phyloP scores from a whole-genome alignment of 1,140 invertebrate species.

The Leptinotarsa defecta region DNA sequence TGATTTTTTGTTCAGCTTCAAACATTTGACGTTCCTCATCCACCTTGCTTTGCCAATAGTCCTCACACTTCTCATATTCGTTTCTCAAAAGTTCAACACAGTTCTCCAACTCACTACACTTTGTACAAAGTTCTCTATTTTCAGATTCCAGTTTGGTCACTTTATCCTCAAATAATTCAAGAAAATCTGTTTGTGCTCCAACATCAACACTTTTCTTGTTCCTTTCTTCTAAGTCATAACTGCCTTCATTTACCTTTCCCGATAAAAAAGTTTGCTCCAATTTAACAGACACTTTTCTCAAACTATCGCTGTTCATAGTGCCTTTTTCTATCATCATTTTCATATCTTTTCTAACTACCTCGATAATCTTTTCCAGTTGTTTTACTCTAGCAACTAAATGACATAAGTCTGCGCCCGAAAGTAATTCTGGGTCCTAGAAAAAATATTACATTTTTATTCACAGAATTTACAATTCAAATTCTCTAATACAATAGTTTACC shows the following conservation, averaged over 20 bases:
- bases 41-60: conserved; percentile 80
- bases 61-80: conserved; percentile 83
- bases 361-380: conserved; percentile 42
- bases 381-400: conserved; percentile 36
- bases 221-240: background rate
- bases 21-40: conserved; percentile 76
- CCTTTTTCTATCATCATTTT: conserved; percentile 40
- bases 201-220: conserved; percentile 29
- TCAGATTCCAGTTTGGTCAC: conserved; percentile 51
- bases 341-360: conserved; percentile 34
- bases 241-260: background rate
- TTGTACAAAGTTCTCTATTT: conserved; percentile 60
- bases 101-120: conserved; percentile 69
- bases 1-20: conserved; percentile 76
- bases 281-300: conserved; percentile 35
- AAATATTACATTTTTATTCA: no score
- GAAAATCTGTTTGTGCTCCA: conserved; percentile 34
- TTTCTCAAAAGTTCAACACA: conserved; percentile 73
- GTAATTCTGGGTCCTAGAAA: conserved; percentile 28
- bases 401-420: conserved; percentile 13
- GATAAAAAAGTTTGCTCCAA: conserved; percentile 34
- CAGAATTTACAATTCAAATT: no score
- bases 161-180: conserved; percentile 33
- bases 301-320: conserved; percentile 38
- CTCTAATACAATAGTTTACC: no score